These are phyloP conservation scores for Pangasius macronema DNA, from an alignment of 2,797 vertebrate genomes.

Conservation along the genomic window DNA sequence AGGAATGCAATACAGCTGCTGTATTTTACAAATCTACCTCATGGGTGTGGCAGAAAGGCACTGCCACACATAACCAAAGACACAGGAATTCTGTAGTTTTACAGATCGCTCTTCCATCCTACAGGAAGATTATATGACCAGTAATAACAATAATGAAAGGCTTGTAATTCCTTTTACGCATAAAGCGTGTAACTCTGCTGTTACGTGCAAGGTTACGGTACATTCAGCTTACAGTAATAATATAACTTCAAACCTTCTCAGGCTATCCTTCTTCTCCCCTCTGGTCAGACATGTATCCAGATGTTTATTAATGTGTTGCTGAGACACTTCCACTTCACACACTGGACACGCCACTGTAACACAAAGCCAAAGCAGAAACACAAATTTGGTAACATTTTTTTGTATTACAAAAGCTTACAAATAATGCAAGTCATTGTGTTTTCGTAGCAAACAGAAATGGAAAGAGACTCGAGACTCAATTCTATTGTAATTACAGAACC, in stretches of 20 bases:
- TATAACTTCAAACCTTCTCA: slow-evolving; percentile 61
- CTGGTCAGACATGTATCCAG: slow-evolving; percentile 86
- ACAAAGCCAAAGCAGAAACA: slow-evolving; percentile 28
- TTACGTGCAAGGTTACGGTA: too few species aligned
- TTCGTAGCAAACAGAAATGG: background rate
- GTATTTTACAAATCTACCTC: background rate
- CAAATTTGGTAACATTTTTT: background rate
- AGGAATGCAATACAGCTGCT: background rate
- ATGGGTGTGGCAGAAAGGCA: background rate
- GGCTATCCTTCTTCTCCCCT: slow-evolving; percentile 88
- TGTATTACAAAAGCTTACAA: background rate
- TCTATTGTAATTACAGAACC: background rate
- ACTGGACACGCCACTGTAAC: slow-evolving; percentile 91
- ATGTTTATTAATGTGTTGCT: slow-evolving; percentile 89
- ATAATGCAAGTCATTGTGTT: background rate
- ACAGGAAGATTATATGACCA: background rate
- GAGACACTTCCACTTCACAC: slow-evolving; percentile 80
- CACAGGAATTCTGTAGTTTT: background rate
- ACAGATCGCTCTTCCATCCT: background rate
- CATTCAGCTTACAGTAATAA: background rate
- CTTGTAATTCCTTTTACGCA: background rate
- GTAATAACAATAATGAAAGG: background rate
- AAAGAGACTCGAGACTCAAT: background rate
- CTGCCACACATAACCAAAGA: background rate
- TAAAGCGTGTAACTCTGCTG: background rate